These are phyloP conservation scores for Alloplasta piceator DNA, from an alignment of 2,888 invertebrate genomes.

Conservation along the genomic window DNA sequence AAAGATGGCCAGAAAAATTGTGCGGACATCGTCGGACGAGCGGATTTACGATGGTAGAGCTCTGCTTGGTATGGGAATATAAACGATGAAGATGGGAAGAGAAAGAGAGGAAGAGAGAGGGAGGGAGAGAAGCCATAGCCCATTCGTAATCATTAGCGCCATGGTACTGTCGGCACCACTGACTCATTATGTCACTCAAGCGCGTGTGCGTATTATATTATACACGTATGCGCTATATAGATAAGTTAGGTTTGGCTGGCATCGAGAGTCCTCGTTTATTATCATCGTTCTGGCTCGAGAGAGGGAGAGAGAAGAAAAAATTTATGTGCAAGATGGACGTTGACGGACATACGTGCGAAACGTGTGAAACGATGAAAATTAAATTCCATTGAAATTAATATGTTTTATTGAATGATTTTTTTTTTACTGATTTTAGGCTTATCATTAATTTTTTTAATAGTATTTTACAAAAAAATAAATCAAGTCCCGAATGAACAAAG, in stretches of 20 bases:
- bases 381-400: too few species aligned
- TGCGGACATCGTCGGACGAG: too few species aligned
- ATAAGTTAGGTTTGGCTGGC: conserved; percentile 8
- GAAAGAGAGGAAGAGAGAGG: conserved; percentile 4
- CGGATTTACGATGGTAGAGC: conserved; percentile 20
- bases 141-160: conserved; percentile 80
- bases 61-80: conserved; percentile 30
- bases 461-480: too few species aligned
- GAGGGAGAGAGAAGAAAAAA: conserved; percentile 6
- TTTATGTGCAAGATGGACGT: conserved; percentile 8
- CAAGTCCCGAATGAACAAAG: too few species aligned
- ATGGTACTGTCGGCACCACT: conserved; percentile 75
- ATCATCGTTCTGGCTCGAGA: conserved; percentile 18
- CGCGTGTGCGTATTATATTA: conserved; percentile 52
- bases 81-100: conserved; percentile 41
- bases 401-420: too few species aligned
- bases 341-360: conserved; percentile 33
- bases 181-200: conserved; percentile 78
- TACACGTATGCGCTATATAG: conserved; percentile 6
- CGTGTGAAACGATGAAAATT: conserved; percentile 22
- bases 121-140: conserved; percentile 53
- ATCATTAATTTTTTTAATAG: too few species aligned
- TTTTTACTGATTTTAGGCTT: too few species aligned
- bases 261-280: conserved; percentile 52
- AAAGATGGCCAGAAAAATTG: conserved; percentile 17